Evolutionary conservation across 2,888 invertebrate genomes (phyloP).

Genomic region (Chrysolina americana): DNA sequence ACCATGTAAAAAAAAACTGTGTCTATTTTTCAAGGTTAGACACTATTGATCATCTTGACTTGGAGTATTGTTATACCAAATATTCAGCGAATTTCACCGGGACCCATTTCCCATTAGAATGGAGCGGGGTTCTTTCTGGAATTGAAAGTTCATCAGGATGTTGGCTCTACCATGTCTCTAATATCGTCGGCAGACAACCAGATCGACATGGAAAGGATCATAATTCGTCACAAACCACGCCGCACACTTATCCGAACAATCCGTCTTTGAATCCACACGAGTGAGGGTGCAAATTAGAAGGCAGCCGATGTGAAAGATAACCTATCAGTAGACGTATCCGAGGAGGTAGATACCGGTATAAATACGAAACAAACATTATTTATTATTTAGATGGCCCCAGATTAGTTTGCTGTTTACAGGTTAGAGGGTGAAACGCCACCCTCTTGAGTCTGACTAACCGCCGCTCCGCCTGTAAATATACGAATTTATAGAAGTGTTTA

Average conservation of each 20-base stretch:
- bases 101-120: too few relatives aligned
- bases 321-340: conserved; percentile 35
- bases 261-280: conserved; percentile 34
- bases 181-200: too few relatives aligned
- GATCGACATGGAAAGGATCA: conserved; percentile 22
- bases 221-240: conserved; percentile 5
- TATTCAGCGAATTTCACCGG: too few relatives aligned
- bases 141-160: too few relatives aligned
- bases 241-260: conserved; percentile 20
- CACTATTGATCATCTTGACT: too few relatives aligned
- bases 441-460: conserved; percentile 16
- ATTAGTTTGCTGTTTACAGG: conserved; percentile 60
- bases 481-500: conserved; percentile 65
- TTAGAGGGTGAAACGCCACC: conserved; percentile 25
- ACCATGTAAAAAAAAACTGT: too few relatives aligned
- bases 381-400: conserved; percentile 65
- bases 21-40: too few relatives aligned
- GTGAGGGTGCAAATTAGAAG: conserved; percentile 43
- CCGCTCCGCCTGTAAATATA: conserved; percentile 61
- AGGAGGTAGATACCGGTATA: conserved; percentile 51
- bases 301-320: conserved; percentile 40
- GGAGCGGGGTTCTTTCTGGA: too few relatives aligned
- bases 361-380: conserved; percentile 66
- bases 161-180: too few relatives aligned
- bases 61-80: too few relatives aligned